phyloP scores from a whole-genome alignment of 1,140 invertebrate genomes.

The Pygmarrhopalites habei region DNA sequence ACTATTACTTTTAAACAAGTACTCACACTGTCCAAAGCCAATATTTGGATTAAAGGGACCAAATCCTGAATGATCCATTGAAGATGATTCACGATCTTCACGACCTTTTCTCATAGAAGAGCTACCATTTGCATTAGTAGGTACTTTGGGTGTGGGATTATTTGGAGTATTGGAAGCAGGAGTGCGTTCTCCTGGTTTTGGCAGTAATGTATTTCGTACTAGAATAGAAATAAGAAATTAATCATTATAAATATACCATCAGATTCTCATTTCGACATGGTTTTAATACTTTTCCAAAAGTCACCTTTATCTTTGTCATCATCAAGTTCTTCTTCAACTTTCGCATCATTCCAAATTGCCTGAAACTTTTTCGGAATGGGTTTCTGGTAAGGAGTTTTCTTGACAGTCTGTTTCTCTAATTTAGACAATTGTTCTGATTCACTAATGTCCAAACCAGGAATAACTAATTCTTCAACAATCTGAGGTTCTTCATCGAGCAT shows the following conservation, averaged over 20 bases:
- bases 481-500: conserved; percentile 43
- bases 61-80: not conserved
- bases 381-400: conserved; percentile 83
- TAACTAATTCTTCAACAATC: conserved; percentile 52
- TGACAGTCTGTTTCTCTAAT: conserved; percentile 57
- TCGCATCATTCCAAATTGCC: conserved; percentile 85
- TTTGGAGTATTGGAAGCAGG: not conserved
- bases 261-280: too few relatives aligned
- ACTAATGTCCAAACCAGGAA: conserved; percentile 75
- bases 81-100: not conserved
- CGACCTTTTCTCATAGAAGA: not conserved
- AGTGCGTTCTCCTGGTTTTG: conserved; percentile 12
- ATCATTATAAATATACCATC: not conserved
- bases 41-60: conserved; percentile 35
- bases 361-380: conserved; percentile 93
- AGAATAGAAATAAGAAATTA: not conserved
- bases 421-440: conserved; percentile 55
- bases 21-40: conserved; percentile 38
- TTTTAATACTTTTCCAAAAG: too few relatives aligned
- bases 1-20: too few relatives aligned
- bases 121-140: not conserved
- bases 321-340: conserved; percentile 39
- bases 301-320: conserved; percentile 18
- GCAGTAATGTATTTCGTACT: conserved; percentile 30
- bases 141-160: not conserved